Base-by-base conservation (phyloP, 1,140 invertebrate genomes). In the Heliconius congener region DNA sequence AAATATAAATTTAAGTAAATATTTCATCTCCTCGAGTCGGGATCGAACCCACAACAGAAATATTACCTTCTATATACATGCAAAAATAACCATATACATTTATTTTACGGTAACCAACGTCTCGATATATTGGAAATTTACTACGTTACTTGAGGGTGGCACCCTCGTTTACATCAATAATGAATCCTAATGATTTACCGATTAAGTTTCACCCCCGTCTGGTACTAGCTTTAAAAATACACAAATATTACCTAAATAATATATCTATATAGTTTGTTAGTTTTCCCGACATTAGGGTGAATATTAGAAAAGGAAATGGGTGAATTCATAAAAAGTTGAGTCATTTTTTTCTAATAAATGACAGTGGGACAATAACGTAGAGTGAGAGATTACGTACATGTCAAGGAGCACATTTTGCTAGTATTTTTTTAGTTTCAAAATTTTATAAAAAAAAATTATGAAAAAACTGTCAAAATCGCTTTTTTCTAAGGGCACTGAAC, bases 131-230 rank as follows among this genome's bases (percentile, higher is more conserved):
- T 81, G 75, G 52, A 72, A 76, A 71, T 74, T 80, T 81, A 79
- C 79, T 76, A 46, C 57, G 8, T 81, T 74, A 74, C 34, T 76
- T 80, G 78, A 66, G 84, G 82, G 85, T 71, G 71, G 79, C 50
- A 82, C 83, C 85, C 85, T 81, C 74, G 76, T 74, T 77, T 81
- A 66, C 82, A 82, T 83, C 66, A 76, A 81, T 82, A 86, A 86
- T 76, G 86, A 84, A 86, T 81, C 76, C 86, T 84, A 83, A 87
- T 84, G 83, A 87, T 87, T 81, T 83, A 85, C 72, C 81, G 83
- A 80, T 82, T 86, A 82, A 84, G 81, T 86, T 87, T 82, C 79
- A 81, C 83, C 85, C 42, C 71, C 50, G 74, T 77, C 74, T 73
- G 71, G 46, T 77, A 77, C 52, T 71, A 71, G 73, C 78, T 74